Base-by-base conservation (phyloP, 2,797 vertebrate genomes). In the Cossypha heuglini region DNA sequence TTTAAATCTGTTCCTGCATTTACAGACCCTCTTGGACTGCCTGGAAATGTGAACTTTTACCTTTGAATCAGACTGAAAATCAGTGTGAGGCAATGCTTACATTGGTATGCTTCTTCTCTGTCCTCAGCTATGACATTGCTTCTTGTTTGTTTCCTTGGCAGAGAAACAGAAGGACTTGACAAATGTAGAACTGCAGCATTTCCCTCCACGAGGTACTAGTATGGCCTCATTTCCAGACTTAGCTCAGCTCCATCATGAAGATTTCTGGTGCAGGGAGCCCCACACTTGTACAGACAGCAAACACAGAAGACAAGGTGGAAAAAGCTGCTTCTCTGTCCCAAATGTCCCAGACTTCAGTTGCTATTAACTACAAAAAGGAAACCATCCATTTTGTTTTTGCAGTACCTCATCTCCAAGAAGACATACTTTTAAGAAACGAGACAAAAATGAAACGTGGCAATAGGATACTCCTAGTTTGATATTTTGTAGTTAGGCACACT, bases 31-130 rank as follows among this genome's bases (percentile, higher is more conserved):
- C 66, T 88, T 73, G 93, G 68, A 84, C 88, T 71, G 20, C 46
- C 84, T 93, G 69, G 83, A 24, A 88, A 51, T 46, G 67, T 38
- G 40, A 95, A 79, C 74, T 31, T 92, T 95, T 94, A 91, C 76
- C 94, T 95, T 94, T 48, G 13, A 48, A 52, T 67, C 52, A 84
- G 87, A 67, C 76, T 85, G 84, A 93, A 96, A 91, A 76, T 86
- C 59, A 89, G 31, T 28, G 13, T 76, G 35, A 84, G 74, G 72
- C 58, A 38, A 61, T 29, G 45, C 22, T 91, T 76, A 31, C 28
- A 29, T 16, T 58, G 46, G 17, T 79, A 37, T 63, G 91, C 45
- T 58, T 69, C 69, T 73, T 63, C 22, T 35, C 13, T 49, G 52
- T 66, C 25, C 43, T 90, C 51, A 86, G 17, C 72, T 43, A 43